These are phyloP conservation scores for Helleia helle DNA, from an alignment of 2,888 invertebrate genomes.

Conservation along the genomic window DNA sequence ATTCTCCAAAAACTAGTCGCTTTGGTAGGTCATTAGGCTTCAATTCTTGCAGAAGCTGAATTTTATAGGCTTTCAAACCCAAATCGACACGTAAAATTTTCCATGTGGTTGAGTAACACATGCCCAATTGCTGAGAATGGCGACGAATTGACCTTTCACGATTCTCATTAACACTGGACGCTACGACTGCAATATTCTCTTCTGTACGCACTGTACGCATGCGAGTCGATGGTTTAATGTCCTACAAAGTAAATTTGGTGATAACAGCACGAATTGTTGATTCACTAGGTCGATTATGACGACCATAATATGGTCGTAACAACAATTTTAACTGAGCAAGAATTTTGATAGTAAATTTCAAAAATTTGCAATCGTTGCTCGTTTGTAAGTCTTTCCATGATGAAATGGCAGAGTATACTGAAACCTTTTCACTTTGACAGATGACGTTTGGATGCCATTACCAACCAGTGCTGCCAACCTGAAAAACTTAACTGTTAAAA, in stretches of 20 bases:
- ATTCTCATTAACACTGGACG: too few species aligned
- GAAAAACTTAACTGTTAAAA: constrained; percentile 9
- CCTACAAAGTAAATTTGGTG: constrained; percentile 6
- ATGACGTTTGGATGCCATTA: constrained; percentile 5
- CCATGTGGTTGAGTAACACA: neutral
- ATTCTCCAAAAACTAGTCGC: neutral
- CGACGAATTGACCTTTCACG: neutral
- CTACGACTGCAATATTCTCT: too few species aligned
- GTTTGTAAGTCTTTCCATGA: too few species aligned
- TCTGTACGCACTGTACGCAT: too few species aligned
- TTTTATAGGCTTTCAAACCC: neutral
- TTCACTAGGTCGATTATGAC: constrained; percentile 9
- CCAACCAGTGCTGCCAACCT: constrained; percentile 12
- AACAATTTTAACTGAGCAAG: constrained; percentile 8
- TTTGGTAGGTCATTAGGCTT: neutral
- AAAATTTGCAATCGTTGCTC: neutral
- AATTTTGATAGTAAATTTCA: too few species aligned
- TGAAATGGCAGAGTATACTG: constrained; percentile 5
- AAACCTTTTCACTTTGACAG: constrained; percentile 6
- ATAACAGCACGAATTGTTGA: constrained; percentile 9
- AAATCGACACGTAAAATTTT: neutral
- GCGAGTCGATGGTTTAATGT: neutral
- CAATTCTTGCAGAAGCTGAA: constrained; percentile 6
- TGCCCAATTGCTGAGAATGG: neutral
- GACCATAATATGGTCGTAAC: constrained; percentile 10